phyloP scores from a whole-genome alignment of 30 jellyfish, hydroid and myxozoan species.

The Pseudorhiza aurosa region DNA sequence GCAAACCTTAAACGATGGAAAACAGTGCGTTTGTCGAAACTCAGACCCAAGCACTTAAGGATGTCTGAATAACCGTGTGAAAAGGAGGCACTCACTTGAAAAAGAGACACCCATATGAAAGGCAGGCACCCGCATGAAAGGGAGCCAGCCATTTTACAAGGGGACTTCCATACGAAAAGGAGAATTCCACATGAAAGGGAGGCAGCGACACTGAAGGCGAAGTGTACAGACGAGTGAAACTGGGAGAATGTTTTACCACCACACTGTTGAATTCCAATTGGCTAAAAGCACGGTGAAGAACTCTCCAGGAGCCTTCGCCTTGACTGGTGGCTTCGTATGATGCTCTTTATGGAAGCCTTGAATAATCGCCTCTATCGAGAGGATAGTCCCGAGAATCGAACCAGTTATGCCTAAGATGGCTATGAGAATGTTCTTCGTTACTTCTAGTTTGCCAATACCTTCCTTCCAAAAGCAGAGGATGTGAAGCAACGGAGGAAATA shows the following conservation, averaged over 20 bases:
- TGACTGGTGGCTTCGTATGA: constrained; percentile 65
- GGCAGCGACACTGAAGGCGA: no score
- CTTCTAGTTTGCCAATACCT: constrained; percentile 86
- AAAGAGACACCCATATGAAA: no score
- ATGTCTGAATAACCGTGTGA: no score
- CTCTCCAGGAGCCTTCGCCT: constrained; percentile 81
- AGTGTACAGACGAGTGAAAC: no score
- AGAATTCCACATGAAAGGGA: no score
- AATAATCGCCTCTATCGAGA: constrained; percentile 86
- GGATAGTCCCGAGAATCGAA: constrained; percentile 88
- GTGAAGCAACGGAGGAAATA: constrained; percentile 96
- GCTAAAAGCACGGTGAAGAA: constrained; percentile 65
- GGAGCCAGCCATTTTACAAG: no score
- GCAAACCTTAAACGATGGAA: no score
- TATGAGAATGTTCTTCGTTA: constrained; percentile 74
- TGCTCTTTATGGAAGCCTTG: constrained; percentile 88
- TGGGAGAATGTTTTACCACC: constrained; percentile 33
- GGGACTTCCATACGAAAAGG: no score
- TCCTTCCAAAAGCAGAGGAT: constrained; percentile 89
- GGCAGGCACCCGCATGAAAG: no score
- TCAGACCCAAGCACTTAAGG: no score
- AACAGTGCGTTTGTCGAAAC: no score
- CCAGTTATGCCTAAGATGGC: constrained; percentile 92
- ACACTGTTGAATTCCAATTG: constrained; percentile 41
- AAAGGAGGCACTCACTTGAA: no score